phyloP scores from a whole-genome alignment of 2,113 vertebrate genomes.

The Gopherus flavomarginatus region DNA sequence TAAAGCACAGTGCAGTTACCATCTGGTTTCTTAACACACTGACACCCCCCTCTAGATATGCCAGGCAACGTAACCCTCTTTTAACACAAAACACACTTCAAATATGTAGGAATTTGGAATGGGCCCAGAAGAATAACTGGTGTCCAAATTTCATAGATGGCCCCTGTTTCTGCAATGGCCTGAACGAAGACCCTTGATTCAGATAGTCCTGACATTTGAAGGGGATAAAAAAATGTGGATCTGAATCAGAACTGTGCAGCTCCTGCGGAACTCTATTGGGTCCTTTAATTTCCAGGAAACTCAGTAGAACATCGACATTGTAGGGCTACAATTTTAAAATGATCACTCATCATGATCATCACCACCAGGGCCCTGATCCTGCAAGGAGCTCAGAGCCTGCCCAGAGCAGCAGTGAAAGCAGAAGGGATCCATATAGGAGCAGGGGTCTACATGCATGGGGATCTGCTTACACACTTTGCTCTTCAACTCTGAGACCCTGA shows the following conservation, averaged over 20 bases:
- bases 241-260: not conserved
- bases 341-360: not conserved
- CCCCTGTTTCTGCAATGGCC: not conserved
- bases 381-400: not conserved
- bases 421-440: too few species aligned
- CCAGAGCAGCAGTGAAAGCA: not conserved
- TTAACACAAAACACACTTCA: not conserved
- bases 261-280: not conserved
- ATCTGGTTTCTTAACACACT: not conserved
- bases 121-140: not conserved
- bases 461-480: not conserved
- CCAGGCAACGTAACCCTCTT: not conserved
- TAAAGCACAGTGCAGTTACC: not conserved
- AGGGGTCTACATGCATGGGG: not conserved
- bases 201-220: not conserved
- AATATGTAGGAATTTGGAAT: not conserved
- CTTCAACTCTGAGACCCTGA: not conserved
- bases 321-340: not conserved
- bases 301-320: not conserved
- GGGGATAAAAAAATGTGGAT: not conserved
- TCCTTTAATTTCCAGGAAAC: not conserved
- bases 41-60: not conserved
- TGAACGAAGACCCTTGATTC: not conserved
- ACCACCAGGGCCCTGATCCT: not conserved
- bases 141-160: not conserved